A percentile compares a stretch with the other conserved stretches of the same genome.
These are phyloP conservation scores for Eustalomyia histrio DNA, from an alignment of 2,888 invertebrate genomes.

Conservation along the genomic window DNA sequence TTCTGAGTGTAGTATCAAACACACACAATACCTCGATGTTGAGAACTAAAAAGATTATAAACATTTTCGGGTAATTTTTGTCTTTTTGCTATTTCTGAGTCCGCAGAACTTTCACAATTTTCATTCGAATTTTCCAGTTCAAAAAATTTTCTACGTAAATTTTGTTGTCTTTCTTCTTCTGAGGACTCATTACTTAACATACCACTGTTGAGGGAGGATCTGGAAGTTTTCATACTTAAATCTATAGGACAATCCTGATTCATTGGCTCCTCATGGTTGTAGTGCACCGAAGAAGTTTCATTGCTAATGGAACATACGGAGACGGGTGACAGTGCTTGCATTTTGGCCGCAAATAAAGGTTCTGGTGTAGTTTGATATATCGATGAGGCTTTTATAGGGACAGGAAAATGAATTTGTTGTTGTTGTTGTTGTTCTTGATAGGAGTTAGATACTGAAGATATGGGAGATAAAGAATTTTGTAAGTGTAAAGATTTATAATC, in stretches of 20 bases:
- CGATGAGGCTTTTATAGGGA: constrained; percentile 71
- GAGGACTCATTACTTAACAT: constrained; percentile 70
- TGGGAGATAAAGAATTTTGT: constrained; percentile 58
- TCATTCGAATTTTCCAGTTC: constrained; percentile 69
- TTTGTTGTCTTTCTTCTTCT: constrained; percentile 68
- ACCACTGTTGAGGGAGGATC: constrained; percentile 76
- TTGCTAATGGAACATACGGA: constrained; percentile 74
- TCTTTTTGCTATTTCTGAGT: constrained; percentile 51
- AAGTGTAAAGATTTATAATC: constrained; percentile 45
- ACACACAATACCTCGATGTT: constrained; percentile 61
- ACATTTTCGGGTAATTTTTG: constrained; percentile 49
- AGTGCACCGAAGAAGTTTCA: constrained; percentile 70
- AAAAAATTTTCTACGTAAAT: constrained; percentile 72
- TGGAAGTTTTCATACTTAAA: constrained; percentile 84
- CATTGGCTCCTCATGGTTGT: constrained; percentile 84
- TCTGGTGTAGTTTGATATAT: constrained; percentile 75
- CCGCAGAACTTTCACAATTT: constrained; percentile 48
- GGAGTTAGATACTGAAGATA: constrained; percentile 13
- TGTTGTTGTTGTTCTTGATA: constrained; percentile 37
- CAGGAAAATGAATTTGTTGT: constrained; percentile 69
- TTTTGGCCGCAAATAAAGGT: constrained; percentile 72
- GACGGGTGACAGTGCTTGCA: constrained; percentile 76
- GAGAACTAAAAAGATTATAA: constrained; percentile 41
- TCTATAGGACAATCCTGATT: constrained; percentile 79
- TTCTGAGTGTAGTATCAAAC: too few relatives aligned